Evolutionary conservation across 1,140 invertebrate species (phyloP), one percentile per base, ranked within the genome.

Genomic region (Phortica variegata): DNA sequence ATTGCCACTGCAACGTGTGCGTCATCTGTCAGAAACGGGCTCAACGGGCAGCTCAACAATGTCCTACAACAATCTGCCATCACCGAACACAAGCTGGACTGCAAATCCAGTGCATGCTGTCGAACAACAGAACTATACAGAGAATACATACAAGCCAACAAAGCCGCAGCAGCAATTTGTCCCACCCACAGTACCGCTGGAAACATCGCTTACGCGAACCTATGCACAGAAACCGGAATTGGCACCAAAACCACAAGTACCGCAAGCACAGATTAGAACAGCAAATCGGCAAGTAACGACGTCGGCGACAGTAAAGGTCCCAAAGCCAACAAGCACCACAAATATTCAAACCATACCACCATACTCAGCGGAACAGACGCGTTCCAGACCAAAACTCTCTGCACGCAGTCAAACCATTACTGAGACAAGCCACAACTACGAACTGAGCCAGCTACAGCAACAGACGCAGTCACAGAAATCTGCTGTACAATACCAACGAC

Each of bases 11-110:
- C 31, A 48, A 6, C 29, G 52, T 31, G 21, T 50, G 7, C 56
- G 70, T 0, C 63, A 63, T 42, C 46, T 23, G 3, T 70, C 70
- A 16, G 70, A 73, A n/a, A n/a, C n/a, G 44, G 63, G 63, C 26
- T 73, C 65, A 6, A 65, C 54, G 36, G 54, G 58, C 50, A 66
- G 65, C 21, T 61, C 62, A 0, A 53, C 47, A 21, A 1, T 61
- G 0, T 65, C 61, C 3, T 21, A 60, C 43, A 45, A 53, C 12
- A 47, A 50, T 20, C 21, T 47, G 29, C 47, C 48, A 10, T 47
- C 52, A 1, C 43, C 52, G 0, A 61, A 56, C 45, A 65, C 70
- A 6, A 73, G 59, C 43, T 73, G 70, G 70, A 73, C 69, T 17
- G 52, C 65, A 2, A 73, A 73, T 65, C 70, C 70, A 0, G 56